Evolutionary conservation across 1,140 invertebrate genomes (phyloP), one percentile per base, ranked within the genome.

Genomic region (Euschistus heros): DNA sequence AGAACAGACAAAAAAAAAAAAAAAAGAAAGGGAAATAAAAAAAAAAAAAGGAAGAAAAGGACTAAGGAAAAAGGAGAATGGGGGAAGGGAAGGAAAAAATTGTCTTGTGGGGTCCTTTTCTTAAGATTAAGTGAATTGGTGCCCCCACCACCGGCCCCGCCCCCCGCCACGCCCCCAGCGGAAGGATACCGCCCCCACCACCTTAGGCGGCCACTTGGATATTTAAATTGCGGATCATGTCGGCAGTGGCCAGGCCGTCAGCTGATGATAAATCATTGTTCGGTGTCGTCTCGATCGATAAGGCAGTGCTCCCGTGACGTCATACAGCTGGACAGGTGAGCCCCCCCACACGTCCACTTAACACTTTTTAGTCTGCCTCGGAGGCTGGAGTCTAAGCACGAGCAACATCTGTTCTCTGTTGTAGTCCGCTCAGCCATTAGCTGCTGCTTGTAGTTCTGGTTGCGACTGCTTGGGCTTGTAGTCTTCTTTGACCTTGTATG

Each of bases 141-240:
- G 3, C 30, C 47, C 17, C 47, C 47, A 22, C 47, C 47, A n/a
- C 47, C 47, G 13, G 47, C 47, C 47, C 20, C 47, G 47, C 47
- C 27, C 27, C 2, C 27, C 27, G 52, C 10, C n/a, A 24, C 52
- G 52, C 22, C n/a, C n/a, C n/a, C 52, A 20, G 52, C 52, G 52
- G 52, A 54, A 54, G 52, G 52, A 54, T 54, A 54, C 52, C 52
- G n/a, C 52, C 46, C 55, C 57, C 57, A n/a, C 27, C 57, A 60
- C 22, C 13, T 14, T 26, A 14, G 57, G 33, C 22, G 20, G 7
- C 17, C 57, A 15, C 57, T 27, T 26, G 57, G 33, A 37, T 60
- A 60, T 60, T 60, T 60, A 60, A 60, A 60, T 60, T 60, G 22
- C 33, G 33, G 57, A 60, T 60, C 27, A 60, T 60, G 57, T 33